Conservation (phyloP, 2,888 invertebrate species). For the Acanthacorydalis orientalis region DNA sequence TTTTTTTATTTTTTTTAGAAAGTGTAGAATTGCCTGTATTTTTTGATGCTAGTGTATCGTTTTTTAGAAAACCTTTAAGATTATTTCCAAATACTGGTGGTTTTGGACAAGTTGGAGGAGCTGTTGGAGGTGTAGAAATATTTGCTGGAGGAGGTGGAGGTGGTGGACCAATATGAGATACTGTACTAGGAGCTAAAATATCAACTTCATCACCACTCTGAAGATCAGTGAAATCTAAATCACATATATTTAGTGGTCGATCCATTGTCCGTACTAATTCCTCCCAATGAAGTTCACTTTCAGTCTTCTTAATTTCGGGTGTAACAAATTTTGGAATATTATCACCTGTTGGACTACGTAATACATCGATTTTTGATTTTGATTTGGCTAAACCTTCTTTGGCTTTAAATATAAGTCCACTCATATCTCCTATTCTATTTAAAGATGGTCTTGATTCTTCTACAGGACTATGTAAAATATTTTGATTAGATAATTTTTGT, state of each 20-base stretch:
- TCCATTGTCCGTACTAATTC: constrained; percentile 62
- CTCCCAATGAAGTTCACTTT: constrained; percentile 93
- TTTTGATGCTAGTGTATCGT: constrained; percentile 14
- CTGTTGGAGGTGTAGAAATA: constrained; percentile 22
- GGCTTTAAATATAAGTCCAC: constrained; percentile 81
- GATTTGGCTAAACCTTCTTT: constrained; percentile 82
- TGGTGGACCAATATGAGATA: constrained; percentile 52
- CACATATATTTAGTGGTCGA: constrained; percentile 69
- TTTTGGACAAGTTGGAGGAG: constrained; percentile 27
- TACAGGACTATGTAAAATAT: constrained; percentile 33
- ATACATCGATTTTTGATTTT: constrained; percentile 62
- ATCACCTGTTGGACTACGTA: constrained; percentile 54
- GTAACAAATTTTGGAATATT: constrained; percentile 35
- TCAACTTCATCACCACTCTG: constrained; percentile 77
- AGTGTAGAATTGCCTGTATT: constrained; percentile 27
- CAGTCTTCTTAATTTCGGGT: constrained; percentile 66
- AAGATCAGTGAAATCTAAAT: constrained; percentile 92
- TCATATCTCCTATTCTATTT: constrained; percentile 64
- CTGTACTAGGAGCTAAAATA: constrained; percentile 46
- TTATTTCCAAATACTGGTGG: constrained; percentile 31
- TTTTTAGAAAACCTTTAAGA: constrained; percentile 12
- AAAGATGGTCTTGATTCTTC: constrained; percentile 36
- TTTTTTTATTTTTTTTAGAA: constrained; percentile 81
- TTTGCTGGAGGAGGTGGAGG: constrained; percentile 55
- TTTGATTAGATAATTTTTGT: constrained; percentile 63